phyloP scores from a whole-genome alignment of 2,888 invertebrate species.

The Tyria jacobaeae region DNA sequence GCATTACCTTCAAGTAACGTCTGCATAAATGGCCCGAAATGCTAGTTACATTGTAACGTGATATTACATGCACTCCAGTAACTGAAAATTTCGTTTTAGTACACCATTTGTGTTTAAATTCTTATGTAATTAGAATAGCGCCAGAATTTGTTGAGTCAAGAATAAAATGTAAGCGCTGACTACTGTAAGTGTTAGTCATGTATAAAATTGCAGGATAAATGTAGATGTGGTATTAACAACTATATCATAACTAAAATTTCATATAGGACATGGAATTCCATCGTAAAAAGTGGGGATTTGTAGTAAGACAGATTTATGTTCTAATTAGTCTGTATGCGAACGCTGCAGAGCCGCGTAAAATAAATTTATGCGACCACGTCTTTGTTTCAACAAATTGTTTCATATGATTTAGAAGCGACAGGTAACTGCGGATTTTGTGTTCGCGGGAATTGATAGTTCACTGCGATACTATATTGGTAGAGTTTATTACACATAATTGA shows the following conservation, averaged over 20 bases:
- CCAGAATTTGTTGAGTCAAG: conserved; percentile 30
- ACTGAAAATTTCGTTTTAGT: conserved; percentile 15
- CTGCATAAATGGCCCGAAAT: conserved; percentile 10
- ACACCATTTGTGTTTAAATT: conserved; percentile 29
- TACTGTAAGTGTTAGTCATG: neutral
- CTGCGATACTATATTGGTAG: conserved; percentile 10
- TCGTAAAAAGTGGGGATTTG: conserved; percentile 73
- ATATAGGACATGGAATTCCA: conserved; percentile 53
- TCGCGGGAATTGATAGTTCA: conserved; percentile 39
- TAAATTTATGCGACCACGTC: conserved; percentile 77
- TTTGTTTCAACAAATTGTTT: conserved; percentile 74
- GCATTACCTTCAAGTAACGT: neutral
- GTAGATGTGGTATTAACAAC: conserved; percentile 21
- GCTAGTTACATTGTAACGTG: conserved; percentile 5
- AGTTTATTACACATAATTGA: conserved; percentile 32
- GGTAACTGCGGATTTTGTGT: conserved; percentile 54
- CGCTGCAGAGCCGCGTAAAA: conserved; percentile 71
- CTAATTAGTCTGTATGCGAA: conserved; percentile 75
- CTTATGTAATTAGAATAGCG: conserved; percentile 39
- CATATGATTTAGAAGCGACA: conserved; percentile 70
- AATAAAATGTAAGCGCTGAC: conserved; percentile 26
- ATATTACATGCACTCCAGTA: conserved; percentile 8
- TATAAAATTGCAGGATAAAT: conserved; percentile 8
- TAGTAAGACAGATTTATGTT: conserved; percentile 80
- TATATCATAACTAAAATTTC: conserved; percentile 38